Percentiles rank a stretch among this genome's conserved stretches.
Conservation (phyloP, 2,888 invertebrate genomes). For the Gortyna flavago region DNA sequence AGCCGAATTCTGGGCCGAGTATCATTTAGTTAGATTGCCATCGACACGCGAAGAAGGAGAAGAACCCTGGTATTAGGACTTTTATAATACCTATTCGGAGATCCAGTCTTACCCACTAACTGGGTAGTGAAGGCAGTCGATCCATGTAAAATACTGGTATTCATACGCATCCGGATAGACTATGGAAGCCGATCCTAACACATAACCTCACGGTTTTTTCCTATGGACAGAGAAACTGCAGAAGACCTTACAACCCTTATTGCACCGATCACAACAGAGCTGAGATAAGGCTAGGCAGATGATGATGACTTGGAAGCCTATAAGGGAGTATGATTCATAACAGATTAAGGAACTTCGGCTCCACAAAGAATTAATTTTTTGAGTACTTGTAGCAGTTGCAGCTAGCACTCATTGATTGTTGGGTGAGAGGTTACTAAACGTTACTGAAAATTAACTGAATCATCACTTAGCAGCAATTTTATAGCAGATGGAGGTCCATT, state of each 20-base stretch:
- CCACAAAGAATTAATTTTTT: constrained; percentile 36
- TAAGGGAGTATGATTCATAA: constrained; percentile 30
- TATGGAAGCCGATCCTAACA: not conserved
- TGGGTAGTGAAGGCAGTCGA: not conserved
- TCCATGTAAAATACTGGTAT: too few species aligned
- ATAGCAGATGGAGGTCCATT: constrained; percentile 21
- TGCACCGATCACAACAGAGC: not conserved
- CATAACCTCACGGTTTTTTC: not conserved
- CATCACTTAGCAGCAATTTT: constrained; percentile 42
- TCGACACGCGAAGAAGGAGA: too few species aligned
- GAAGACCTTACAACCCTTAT: not conserved
- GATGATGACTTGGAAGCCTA: not conserved
- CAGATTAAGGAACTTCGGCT: not conserved
- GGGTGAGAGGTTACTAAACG: constrained; percentile 57
- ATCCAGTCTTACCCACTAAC: not conserved
- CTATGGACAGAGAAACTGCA: not conserved
- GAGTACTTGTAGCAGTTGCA: constrained; percentile 1
- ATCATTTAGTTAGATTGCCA: too few species aligned
- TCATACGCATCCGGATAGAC: not conserved
- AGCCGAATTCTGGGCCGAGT: too few species aligned
- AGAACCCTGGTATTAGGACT: too few species aligned
- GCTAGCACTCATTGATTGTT: constrained; percentile 34
- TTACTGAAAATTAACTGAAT: constrained; percentile 53
- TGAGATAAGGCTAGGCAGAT: not conserved
- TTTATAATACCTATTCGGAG: too few species aligned